Evolutionary conservation across 1,140 invertebrate genomes (phyloP), one percentile per base, ranked within the genome.

Genomic region (Nilaparvata lugens): DNA sequence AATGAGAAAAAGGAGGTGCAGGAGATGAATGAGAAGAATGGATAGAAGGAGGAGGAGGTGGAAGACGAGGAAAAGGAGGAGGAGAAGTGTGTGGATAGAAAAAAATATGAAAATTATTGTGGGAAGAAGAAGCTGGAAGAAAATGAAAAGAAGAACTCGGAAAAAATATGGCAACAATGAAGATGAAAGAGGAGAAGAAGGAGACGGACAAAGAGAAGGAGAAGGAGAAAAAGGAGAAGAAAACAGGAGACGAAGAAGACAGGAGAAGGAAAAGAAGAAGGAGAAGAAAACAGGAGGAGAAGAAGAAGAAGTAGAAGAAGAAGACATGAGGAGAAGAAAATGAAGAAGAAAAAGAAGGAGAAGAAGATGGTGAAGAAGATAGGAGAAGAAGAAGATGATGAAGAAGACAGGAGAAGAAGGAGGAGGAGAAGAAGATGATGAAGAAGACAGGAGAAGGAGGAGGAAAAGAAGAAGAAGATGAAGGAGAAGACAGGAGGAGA

Each of bases 141-240:
- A 18, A 19, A 25, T 21, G 13, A 62, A 48, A 23, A 25, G 11
- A 31, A 53, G 19, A 19, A 6, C 55, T 18, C 9, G 35, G 53
- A 65, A 60, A 31, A 56, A 62, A 16, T 14, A 18, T 23, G 35
- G 52, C 21, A 19, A n/a, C 9, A 40, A 40, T 40, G 43, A 45
- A 45, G 13, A 45, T 5, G 43, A 13, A 45, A 13, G 19, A 45
- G 23, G 55, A 19, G 18, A 48, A 63, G 43, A 52, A 67, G 55
- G 53, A 59, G 60, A 56, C 23, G 48, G 53, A 58, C 53, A 61
- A 51, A 61, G 62, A 57, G 56, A 13, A 45, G 43, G 43, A 45
- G 19, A 4, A 23, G 21, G 24, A 28, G 21, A 21, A n/a, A 13
- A 45, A 45, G 19, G 43, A 45, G 9, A 40, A n/a, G n/a, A n/a